phyloP scores from a whole-genome alignment of 53 echinoderm and acorn worm genomes.

The Apostichopus leukothele region DNA sequence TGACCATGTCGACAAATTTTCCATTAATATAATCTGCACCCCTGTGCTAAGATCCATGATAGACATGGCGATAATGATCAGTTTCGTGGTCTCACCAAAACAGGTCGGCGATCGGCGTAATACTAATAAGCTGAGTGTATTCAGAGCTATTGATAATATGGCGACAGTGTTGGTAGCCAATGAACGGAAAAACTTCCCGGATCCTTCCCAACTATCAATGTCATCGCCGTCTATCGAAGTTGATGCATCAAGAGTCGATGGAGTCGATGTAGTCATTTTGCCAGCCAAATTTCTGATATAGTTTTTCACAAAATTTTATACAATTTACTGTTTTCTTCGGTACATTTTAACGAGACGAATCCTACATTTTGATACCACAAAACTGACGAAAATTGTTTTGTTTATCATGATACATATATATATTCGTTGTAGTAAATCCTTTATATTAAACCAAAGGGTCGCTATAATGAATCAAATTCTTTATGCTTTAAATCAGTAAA shows the following conservation, averaged over 20 bases:
- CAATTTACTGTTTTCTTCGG: background rate
- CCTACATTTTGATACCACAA: too few species aligned
- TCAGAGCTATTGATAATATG: slow-evolving; percentile 21
- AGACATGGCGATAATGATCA: slow-evolving; percentile 26
- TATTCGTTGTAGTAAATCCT: too few species aligned
- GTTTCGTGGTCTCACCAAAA: slow-evolving; percentile 33
- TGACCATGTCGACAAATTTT: slow-evolving; percentile 32
- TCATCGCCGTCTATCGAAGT: background rate
- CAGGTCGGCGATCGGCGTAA: slow-evolving; percentile 9
- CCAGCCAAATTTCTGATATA: background rate
- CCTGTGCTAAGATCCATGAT: slow-evolving; percentile 33
- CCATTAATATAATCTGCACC: slow-evolving; percentile 21
- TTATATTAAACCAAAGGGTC: too few species aligned
- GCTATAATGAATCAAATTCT: too few species aligned
- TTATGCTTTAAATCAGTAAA: too few species aligned
- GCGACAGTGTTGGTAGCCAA: slow-evolving; percentile 38
- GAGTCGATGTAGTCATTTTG: slow-evolving; percentile 10
- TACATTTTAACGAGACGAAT: background rate
- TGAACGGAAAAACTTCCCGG: slow-evolving; percentile 25
- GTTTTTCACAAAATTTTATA: too few species aligned
- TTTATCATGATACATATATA: too few species aligned
- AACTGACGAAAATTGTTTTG: too few species aligned
- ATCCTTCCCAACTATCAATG: slow-evolving; percentile 36
- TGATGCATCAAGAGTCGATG: background rate
- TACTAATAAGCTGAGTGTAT: slow-evolving; percentile 30